Conservation (phyloP, 2,797 vertebrate species). For the Galaxias olidus region DNA sequence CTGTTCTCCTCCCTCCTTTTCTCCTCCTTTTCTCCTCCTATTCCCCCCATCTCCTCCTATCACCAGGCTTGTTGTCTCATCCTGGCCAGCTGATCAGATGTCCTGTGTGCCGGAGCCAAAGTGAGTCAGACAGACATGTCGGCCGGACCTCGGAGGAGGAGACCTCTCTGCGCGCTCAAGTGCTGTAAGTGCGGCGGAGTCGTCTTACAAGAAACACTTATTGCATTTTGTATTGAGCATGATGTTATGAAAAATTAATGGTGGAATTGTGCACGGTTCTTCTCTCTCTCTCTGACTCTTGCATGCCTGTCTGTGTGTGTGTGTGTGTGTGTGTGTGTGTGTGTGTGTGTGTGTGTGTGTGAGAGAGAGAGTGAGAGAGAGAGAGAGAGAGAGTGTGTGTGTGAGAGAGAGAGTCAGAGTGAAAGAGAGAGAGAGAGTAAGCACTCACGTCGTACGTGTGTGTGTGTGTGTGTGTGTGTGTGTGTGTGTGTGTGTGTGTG, state of each 20-base stretch:
- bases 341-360: constrained; percentile 5
- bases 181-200: constrained; percentile 79
- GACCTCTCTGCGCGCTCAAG: constrained; percentile 70
- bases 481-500: constrained; percentile 1
- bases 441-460: constrained; percentile 11
- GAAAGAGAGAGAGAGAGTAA: background rate
- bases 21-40: background rate
- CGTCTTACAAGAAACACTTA: constrained; percentile 84
- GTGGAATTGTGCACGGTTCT: constrained; percentile 49
- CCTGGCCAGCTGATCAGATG: constrained; percentile 64
- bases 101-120: constrained; percentile 62
- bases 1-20: background rate
- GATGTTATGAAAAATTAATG: constrained; percentile 84
- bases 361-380: background rate
- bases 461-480: background rate
- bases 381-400: background rate
- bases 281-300: constrained; percentile 50
- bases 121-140: constrained; percentile 63
- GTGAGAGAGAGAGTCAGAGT: background rate
- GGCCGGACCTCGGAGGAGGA: constrained; percentile 58
- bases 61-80: constrained; percentile 18
- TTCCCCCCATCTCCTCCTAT: too few species aligned
- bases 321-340: constrained; percentile 29
- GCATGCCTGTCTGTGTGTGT: constrained; percentile 38
- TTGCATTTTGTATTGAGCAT: constrained; percentile 83